Evolutionary conservation across 2,113 vertebrate species (phyloP).

Genomic region (Trematomus loennbergii): DNA sequence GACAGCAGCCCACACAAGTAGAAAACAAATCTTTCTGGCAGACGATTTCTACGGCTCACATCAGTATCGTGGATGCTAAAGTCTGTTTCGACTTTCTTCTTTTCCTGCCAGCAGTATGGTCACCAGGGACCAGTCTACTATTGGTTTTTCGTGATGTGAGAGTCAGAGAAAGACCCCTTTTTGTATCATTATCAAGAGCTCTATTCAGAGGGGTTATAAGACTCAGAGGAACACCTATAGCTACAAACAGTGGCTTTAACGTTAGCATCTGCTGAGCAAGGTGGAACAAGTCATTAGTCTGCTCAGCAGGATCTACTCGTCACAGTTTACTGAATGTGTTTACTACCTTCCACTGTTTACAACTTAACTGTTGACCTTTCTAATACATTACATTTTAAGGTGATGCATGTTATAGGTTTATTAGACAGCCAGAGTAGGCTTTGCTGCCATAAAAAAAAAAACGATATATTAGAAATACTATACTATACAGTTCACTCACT

Average conservation of each 20-base stretch:
- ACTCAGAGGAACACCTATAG: not conserved
- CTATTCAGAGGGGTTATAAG: conserved; percentile 14
- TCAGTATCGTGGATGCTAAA: conserved; percentile 35
- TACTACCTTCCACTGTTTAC: not conserved
- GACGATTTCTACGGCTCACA: conserved; percentile 30
- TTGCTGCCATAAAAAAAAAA: too few relatives aligned
- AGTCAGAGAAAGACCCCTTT: conserved; percentile 36
- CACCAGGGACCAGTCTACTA: conserved; percentile 57
- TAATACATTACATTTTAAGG: not conserved
- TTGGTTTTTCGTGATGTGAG: conserved; percentile 39
- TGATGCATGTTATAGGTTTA: not conserved
- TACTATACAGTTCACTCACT: too few relatives aligned
- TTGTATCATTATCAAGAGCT: conserved; percentile 12
- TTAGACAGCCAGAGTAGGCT: too few relatives aligned
- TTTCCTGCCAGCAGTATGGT: conserved; percentile 50
- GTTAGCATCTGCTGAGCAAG: conserved; percentile 24
- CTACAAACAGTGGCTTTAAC: conserved; percentile 16
- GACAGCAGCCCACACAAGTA: conserved; percentile 52
- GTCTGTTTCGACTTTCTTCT: conserved; percentile 39
- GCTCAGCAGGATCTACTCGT: not conserved
- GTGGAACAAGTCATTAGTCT: conserved; percentile 5
- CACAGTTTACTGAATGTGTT: not conserved
- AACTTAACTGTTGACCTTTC: not conserved
- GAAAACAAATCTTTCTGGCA: conserved; percentile 50
- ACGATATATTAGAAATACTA: too few relatives aligned